Evolutionary conservation across 2,113 vertebrate genomes (phyloP).

Genomic region (Oreochromis aureus): DNA sequence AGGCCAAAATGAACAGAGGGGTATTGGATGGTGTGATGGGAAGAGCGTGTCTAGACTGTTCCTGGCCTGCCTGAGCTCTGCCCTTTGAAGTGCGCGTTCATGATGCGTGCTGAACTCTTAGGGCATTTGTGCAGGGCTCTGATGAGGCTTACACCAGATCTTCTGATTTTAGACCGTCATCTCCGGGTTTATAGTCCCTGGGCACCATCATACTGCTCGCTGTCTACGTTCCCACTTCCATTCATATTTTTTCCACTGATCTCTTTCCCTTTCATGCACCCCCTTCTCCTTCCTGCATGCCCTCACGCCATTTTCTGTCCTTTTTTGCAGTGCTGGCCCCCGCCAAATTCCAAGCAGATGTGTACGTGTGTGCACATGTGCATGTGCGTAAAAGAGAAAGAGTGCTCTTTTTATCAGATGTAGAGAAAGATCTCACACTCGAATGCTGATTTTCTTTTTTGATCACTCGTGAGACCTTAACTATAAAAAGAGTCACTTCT

Average conservation of each 20-base stretch:
- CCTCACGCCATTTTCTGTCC: conserved; percentile 43
- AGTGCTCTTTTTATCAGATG: conserved; percentile 1
- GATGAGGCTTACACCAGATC: conserved; percentile 41
- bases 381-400: background rate
- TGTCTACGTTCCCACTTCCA: background rate
- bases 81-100: conserved; percentile 52
- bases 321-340: background rate
- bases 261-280: background rate
- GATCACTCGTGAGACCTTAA: background rate
- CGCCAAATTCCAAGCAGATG: conserved; percentile 47
- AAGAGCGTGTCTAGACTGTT: conserved; percentile 59
- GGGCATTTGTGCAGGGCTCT: conserved; percentile 46
- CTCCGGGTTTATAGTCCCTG: conserved; percentile 33
- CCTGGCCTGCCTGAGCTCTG: conserved; percentile 39
- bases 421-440: background rate
- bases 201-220: background rate
- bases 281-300: background rate
- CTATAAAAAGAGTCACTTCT: background rate
- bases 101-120: conserved; percentile 32
- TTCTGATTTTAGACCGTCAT: conserved; percentile 37
- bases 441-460: conserved; percentile 13
- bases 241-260: conserved; percentile 17
- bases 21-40: conserved; percentile 22
- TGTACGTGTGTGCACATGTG: background rate
- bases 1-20: conserved; percentile 7